A percentile compares a stretch with the other conserved stretches of the same genome.
phyloP scores from a whole-genome alignment of 2,888 invertebrate genomes.

The Ethmia dodecea region DNA sequence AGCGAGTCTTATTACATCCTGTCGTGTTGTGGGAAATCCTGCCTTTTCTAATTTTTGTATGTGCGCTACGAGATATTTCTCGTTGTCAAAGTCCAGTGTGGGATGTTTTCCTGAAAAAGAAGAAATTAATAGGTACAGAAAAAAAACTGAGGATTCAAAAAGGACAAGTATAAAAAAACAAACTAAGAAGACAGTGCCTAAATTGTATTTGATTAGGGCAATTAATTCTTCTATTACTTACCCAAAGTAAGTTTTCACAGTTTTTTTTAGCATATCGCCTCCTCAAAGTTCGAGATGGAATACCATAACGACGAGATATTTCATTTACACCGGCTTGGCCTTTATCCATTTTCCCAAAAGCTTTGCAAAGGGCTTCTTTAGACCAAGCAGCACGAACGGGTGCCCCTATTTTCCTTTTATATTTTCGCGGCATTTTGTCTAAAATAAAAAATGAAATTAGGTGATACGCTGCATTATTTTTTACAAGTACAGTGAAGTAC shows the following conservation, averaged over 20 bases:
- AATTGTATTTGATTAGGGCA: no score
- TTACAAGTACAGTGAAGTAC: no score
- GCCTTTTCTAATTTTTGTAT: constrained; percentile 5
- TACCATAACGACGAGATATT: background rate
- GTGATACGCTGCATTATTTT: constrained; percentile 7
- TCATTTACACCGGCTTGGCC: background rate
- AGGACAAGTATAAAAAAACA: no score
- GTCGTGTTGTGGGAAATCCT: constrained; percentile 5
- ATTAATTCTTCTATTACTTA: background rate
- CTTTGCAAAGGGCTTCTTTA: background rate
- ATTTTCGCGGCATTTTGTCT: constrained; percentile 11
- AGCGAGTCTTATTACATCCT: constrained; percentile 3
- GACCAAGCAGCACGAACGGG: constrained; percentile 10
- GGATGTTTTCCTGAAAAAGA: constrained; percentile 4
- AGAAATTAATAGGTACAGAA: no score
- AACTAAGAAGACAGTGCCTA: no score
- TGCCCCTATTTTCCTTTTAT: constrained; percentile 13
- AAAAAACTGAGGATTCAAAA: no score
- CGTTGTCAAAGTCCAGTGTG: constrained; percentile 1
- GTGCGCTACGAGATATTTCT: constrained; percentile 4
- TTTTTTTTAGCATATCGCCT: no score
- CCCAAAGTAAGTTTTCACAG: background rate
- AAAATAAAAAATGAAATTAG: constrained; percentile 12
- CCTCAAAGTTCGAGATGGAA: background rate
- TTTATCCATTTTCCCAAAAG: background rate